These are phyloP conservation scores for Asteroscopus sphinx DNA, from an alignment of 2,888 invertebrate species.

Conservation along the genomic window DNA sequence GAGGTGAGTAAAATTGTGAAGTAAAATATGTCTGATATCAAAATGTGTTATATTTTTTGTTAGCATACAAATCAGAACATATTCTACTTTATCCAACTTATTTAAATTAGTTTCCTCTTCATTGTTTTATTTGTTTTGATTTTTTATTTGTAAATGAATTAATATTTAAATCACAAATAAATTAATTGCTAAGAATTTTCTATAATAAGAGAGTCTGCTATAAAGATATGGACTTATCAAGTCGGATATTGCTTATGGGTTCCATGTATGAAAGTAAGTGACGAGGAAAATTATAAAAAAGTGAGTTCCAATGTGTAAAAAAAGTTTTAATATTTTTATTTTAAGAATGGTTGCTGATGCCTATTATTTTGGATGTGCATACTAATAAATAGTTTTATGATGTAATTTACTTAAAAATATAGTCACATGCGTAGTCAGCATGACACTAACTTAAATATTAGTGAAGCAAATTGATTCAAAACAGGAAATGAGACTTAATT, in stretches of 20 bases:
- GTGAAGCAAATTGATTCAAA: constrained; percentile 25
- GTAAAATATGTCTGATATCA: too few species aligned
- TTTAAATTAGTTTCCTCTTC: constrained; percentile 1
- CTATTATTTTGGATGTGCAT: not conserved
- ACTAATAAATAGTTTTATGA: not conserved
- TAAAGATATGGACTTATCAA: constrained; percentile 18
- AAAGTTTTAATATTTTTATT: too few species aligned
- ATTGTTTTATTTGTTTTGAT: not conserved
- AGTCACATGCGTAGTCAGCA: constrained; percentile 2
- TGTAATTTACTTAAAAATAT: not conserved
- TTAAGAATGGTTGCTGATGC: not conserved
- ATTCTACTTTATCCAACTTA: not conserved
- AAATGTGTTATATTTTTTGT: not conserved
- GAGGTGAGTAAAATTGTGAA: too few species aligned
- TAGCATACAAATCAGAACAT: not conserved
- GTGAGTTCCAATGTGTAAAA: too few species aligned
- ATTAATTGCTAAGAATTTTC: constrained; percentile 12
- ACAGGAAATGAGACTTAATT: constrained; percentile 36
- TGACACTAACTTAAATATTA: constrained; percentile 8
- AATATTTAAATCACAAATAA: constrained; percentile 4
- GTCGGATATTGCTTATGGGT: not conserved
- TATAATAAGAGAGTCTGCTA: constrained; percentile 15
- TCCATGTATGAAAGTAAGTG: too few species aligned
- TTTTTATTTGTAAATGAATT: constrained; percentile 5
- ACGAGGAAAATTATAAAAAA: too few species aligned